Evolutionary conservation across 2,113 vertebrate species (phyloP).

Genomic region (Mastomys coucha): DNA sequence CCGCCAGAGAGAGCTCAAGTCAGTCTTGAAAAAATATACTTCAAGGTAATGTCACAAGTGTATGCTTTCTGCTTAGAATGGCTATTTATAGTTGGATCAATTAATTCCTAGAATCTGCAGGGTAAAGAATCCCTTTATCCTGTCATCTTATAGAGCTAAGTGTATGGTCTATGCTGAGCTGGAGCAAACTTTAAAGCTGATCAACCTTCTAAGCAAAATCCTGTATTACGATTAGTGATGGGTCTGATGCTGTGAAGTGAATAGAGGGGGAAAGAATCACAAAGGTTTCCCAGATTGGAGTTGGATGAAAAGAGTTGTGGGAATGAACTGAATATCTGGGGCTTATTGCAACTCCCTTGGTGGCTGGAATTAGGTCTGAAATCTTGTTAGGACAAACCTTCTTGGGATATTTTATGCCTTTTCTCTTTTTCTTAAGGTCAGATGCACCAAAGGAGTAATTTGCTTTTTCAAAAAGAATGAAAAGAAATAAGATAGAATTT

Average conservation of each 20-base stretch:
- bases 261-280: conserved; percentile 60
- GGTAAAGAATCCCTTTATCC: conserved; percentile 72
- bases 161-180: conserved; percentile 44
- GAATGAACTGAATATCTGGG: conserved; percentile 55
- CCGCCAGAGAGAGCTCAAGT: conserved; percentile 38
- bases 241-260: conserved; percentile 74
- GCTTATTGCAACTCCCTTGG: conserved; percentile 51
- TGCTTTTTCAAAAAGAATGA: conserved; percentile 51
- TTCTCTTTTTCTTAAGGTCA: conserved; percentile 58
- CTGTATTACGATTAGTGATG: conserved; percentile 79
- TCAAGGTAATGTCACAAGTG: conserved; percentile 48
- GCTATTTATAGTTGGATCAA: conserved; percentile 77
- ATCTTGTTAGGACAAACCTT: conserved; percentile 69
- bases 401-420: conserved; percentile 62
- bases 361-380: conserved; percentile 58
- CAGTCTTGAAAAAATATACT: conserved; percentile 66
- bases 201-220: conserved; percentile 78
- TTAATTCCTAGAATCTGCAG: conserved; percentile 70
- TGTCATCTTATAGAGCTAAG: conserved; percentile 60
- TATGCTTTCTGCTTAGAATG: conserved; percentile 58
- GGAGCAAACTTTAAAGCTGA: conserved; percentile 72
- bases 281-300: conserved; percentile 61
- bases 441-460: conserved; percentile 11
- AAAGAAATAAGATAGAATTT: conserved; percentile 38
- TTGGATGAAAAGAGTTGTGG: conserved; percentile 65